Evolutionary conservation across 37 sponge, comb jelly and placozoan genomes (phyloP).

Genomic region (Amphimedon queenslandica): DNA sequence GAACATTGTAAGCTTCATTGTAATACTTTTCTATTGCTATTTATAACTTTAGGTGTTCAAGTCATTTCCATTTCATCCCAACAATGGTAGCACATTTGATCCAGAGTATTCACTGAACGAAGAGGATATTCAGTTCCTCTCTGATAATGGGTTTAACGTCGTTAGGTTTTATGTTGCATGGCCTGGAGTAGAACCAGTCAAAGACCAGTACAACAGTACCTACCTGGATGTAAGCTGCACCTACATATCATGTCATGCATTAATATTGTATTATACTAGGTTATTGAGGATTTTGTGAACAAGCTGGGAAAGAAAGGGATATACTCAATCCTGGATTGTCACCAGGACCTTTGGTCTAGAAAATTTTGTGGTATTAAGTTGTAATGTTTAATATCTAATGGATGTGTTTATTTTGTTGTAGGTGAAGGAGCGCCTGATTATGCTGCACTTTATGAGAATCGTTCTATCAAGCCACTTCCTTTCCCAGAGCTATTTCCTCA

Average conservation of each 20-base stretch:
- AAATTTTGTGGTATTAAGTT: slow-evolving; percentile 66
- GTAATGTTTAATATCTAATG: neutral
- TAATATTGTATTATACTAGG: slow-evolving; percentile 18
- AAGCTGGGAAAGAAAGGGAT: slow-evolving; percentile 53
- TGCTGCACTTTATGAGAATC: slow-evolving; percentile 62
- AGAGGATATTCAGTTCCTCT: slow-evolving; percentile 52
- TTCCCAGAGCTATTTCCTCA: slow-evolving; percentile 60
- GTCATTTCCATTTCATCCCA: slow-evolving; percentile 55
- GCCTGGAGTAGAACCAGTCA: slow-evolving; percentile 67
- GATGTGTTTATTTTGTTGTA: neutral
- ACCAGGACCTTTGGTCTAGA: slow-evolving; percentile 73
- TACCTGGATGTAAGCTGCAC: slow-evolving; percentile 58
- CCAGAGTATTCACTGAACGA: slow-evolving; percentile 49
- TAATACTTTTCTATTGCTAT: neutral
- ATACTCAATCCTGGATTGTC: slow-evolving; percentile 71
- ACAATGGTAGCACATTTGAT: slow-evolving; percentile 31
- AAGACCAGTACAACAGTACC: slow-evolving; percentile 59
- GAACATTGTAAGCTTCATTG: neutral
- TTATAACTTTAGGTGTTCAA: slow-evolving; percentile 62
- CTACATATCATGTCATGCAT: neutral
- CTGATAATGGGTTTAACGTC: slow-evolving; percentile 60
- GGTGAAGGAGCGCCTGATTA: slow-evolving; percentile 71
- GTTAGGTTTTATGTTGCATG: slow-evolving; percentile 77
- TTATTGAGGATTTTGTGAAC: slow-evolving; percentile 52
- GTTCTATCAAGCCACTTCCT: slow-evolving; percentile 39